Conservation (phyloP, 1,140 invertebrate species). For the Heliothis virescens region DNA sequence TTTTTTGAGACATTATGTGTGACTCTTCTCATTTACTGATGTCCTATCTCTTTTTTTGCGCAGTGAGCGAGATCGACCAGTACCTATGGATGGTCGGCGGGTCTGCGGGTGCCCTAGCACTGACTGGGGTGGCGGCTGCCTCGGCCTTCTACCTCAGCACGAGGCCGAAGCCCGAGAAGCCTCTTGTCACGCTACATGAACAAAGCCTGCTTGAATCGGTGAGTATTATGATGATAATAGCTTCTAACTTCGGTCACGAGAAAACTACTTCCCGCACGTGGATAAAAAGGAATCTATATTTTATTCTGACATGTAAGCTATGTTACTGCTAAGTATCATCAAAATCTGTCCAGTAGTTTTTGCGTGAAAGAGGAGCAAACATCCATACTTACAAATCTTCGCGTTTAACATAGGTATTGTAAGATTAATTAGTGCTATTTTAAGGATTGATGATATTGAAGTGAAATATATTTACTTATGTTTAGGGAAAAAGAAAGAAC, state of each 20-base stretch:
- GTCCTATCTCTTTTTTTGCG: slow-evolving; percentile 54
- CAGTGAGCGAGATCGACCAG: slow-evolving; percentile 91
- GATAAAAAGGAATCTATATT: no score
- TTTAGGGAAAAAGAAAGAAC: no score
- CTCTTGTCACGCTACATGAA: slow-evolving; percentile 91
- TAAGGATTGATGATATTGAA: no score
- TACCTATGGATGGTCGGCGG: slow-evolving; percentile 92
- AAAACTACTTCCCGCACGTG: no score
- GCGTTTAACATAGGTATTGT: no score
- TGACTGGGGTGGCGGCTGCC: slow-evolving; percentile 91
- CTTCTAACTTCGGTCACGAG: no score
- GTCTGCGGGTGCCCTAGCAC: slow-evolving; percentile 90
- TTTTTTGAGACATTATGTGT: no score
- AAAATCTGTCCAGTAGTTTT: not conserved
- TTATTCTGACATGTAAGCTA: no score
- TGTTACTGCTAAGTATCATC: no score
- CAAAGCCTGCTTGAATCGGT: slow-evolving; percentile 90
- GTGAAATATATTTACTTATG: no score
- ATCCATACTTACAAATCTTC: no score
- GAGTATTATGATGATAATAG: slow-evolving; percentile 66
- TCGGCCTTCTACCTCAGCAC: slow-evolving; percentile 91
- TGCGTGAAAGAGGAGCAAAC: not conserved
- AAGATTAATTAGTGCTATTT: no score
- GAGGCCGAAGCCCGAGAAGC: slow-evolving; percentile 90
- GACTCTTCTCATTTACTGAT: not conserved